These are phyloP conservation scores for Oreotragus oreotragus DNA, from an alignment of 2,113 vertebrate species.

Conservation along the genomic window DNA sequence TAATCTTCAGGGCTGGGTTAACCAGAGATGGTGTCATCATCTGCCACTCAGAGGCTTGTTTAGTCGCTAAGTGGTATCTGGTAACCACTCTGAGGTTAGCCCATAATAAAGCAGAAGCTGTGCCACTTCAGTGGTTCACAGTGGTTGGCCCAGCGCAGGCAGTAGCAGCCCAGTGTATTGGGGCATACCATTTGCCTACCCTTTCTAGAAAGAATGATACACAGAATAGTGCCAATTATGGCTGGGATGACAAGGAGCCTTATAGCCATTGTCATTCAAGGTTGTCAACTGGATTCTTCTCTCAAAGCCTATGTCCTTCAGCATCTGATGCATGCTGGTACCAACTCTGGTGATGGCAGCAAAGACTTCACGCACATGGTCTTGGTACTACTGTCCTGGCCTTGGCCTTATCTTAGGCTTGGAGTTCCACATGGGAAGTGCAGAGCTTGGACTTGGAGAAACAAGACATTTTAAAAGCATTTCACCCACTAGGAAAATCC, in stretches of 20 bases:
- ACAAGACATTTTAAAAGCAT: background rate
- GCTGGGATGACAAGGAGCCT: slow-evolving; percentile 85
- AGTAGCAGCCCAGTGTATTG: slow-evolving; percentile 83
- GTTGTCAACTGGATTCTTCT: slow-evolving; percentile 60
- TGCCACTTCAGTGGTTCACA: slow-evolving; percentile 79
- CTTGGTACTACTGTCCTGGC: background rate
- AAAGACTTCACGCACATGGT: slow-evolving; percentile 10
- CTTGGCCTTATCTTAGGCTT: background rate
- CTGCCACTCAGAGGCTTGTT: slow-evolving; percentile 22
- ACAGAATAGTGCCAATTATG: slow-evolving; percentile 76
- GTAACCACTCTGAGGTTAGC: slow-evolving; percentile 77
- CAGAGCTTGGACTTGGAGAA: background rate
- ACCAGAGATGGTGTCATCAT: slow-evolving; percentile 80
- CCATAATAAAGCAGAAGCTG: slow-evolving; percentile 78
- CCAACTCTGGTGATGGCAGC: slow-evolving; percentile 63
- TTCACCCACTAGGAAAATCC: background rate
- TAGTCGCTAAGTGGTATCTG: background rate
- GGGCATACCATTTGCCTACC: slow-evolving; percentile 69
- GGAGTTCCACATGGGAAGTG: background rate
- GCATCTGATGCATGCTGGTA: slow-evolving; percentile 79
- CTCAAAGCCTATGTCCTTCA: slow-evolving; percentile 88
- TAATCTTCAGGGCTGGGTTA: slow-evolving; percentile 66
- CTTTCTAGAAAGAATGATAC: slow-evolving; percentile 74
- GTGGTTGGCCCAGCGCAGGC: slow-evolving; percentile 85
- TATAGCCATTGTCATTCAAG: background rate